Conservation (phyloP, 2,888 invertebrate genomes). For the Acleris laterana region DNA sequence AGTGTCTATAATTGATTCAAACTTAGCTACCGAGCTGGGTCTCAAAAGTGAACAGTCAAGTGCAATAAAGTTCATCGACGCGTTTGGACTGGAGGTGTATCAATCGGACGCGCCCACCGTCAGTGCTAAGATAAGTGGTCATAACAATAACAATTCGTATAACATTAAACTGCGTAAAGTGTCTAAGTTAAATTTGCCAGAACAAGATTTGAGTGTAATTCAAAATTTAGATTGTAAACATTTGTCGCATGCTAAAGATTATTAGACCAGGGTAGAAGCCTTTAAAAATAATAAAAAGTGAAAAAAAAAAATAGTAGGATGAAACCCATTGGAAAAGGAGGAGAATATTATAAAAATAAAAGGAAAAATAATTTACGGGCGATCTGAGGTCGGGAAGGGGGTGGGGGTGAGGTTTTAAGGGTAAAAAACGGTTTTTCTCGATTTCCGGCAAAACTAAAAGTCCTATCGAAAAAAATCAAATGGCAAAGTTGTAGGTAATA, state of each 20-base stretch:
- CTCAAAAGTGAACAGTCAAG: conserved; percentile 7
- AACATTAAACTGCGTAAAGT: conserved; percentile 22
- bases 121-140: background rate
- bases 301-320: too few species aligned
- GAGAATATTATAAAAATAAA: too few species aligned
- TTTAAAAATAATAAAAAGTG: too few species aligned
- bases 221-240: conserved; percentile 3
- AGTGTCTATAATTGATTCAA: conserved; percentile 19
- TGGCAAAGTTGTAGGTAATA: too few species aligned
- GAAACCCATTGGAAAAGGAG: too few species aligned
- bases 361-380: too few species aligned
- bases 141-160: background rate
- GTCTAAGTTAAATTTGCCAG: conserved; percentile 17
- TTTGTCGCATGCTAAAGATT: conserved; percentile 11
- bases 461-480: too few species aligned
- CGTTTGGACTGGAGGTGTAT: conserved; percentile 23
- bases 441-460: too few species aligned
- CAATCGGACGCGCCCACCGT: conserved; percentile 27
- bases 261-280: too few species aligned
- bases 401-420: too few species aligned
- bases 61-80: conserved; percentile 15
- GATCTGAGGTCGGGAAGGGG: too few species aligned
- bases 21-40: conserved; percentile 12
- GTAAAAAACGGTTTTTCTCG: too few species aligned
- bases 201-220: conserved; percentile 15